Percentiles rank a stretch among this genome's conserved stretches.
phyloP scores from a whole-genome alignment of 2,888 invertebrate species.

The Autographa gamma region DNA sequence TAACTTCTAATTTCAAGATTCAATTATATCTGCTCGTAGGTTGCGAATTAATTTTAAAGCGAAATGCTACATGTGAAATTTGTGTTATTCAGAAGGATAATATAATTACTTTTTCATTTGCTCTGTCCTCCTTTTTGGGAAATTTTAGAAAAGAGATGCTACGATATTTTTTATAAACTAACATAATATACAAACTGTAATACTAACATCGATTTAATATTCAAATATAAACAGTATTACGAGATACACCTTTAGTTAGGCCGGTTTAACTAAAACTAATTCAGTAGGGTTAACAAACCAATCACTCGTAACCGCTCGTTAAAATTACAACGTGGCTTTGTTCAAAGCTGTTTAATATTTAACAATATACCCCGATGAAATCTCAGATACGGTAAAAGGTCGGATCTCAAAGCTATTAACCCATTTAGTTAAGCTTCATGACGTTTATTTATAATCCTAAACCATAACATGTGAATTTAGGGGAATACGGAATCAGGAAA shows the following conservation, averaged over 20 bases:
- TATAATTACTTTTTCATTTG: not conserved
- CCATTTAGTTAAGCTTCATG: constrained; percentile 42
- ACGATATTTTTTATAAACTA: not conserved
- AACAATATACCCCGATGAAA: constrained; percentile 40
- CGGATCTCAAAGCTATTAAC: constrained; percentile 43
- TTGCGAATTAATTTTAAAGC: constrained; percentile 15
- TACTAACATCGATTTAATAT: not conserved
- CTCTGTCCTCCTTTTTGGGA: not conserved
- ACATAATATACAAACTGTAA: not conserved
- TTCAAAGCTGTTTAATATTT: constrained; percentile 48
- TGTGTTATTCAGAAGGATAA: not conserved
- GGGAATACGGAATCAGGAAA: constrained; percentile 66
- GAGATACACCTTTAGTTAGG: constrained; percentile 6
- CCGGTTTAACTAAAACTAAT: constrained; percentile 31
- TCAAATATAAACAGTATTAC: not conserved
- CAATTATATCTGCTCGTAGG: constrained; percentile 19
- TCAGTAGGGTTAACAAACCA: constrained; percentile 34
- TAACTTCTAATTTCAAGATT: constrained; percentile 57
- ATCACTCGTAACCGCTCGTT: constrained; percentile 31
- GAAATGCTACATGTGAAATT: constrained; percentile 1
- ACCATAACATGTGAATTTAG: constrained; percentile 53
- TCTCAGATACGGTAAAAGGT: constrained; percentile 44
- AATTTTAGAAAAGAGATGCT: not conserved
- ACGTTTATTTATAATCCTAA: constrained; percentile 51
- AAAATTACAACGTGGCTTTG: constrained; percentile 46